These are phyloP conservation scores for Perodicticus potto DNA, from an alignment of 2,797 vertebrate genomes.

Conservation along the genomic window DNA sequence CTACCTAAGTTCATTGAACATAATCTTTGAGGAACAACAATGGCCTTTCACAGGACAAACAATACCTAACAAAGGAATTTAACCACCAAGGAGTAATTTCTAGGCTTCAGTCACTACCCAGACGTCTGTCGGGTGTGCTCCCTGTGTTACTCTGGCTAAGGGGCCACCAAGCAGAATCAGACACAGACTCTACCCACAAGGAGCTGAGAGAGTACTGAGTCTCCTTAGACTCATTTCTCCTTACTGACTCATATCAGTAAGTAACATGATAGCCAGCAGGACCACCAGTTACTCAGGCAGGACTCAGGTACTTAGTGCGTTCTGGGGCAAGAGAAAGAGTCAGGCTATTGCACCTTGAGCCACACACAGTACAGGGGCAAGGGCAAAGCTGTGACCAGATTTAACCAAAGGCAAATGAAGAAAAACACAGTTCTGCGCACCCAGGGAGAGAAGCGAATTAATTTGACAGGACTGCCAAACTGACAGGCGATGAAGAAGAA, in stretches of 20 bases:
- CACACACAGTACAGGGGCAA: background rate
- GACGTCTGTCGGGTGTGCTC: background rate
- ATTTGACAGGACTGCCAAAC: background rate
- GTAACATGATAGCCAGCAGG: background rate
- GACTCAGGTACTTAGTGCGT: background rate
- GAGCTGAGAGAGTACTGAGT: background rate
- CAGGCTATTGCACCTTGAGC: background rate
- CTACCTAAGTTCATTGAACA: background rate
- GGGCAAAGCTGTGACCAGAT: background rate
- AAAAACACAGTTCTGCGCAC: background rate
- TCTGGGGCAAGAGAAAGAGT: background rate
- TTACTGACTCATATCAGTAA: too few relatives aligned
- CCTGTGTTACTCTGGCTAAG: background rate
- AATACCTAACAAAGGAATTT: background rate
- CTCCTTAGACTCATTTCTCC: conserved; percentile 34
- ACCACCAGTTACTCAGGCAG: background rate
- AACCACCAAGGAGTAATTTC: background rate
- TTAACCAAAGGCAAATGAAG: conserved; percentile 7
- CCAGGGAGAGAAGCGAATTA: background rate
- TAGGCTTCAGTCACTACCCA: conserved; percentile 3
- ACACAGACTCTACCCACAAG: background rate
- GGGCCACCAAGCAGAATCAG: background rate
- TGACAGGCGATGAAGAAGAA: background rate
- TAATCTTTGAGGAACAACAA: background rate
- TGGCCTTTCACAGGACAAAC: background rate